phyloP scores from a whole-genome alignment of 2,888 invertebrate genomes.

The Tinea semifulvella region DNA sequence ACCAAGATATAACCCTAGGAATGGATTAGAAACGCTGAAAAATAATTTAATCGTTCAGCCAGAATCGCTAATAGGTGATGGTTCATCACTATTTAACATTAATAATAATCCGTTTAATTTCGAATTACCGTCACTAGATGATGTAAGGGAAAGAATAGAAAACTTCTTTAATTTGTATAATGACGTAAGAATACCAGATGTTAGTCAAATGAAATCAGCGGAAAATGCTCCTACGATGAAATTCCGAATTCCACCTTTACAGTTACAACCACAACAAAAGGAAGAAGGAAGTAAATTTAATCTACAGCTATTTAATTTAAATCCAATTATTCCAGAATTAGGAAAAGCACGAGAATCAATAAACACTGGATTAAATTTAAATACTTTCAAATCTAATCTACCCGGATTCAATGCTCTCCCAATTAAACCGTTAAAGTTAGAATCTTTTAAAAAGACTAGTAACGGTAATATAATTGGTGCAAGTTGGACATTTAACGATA shows the following conservation, averaged over 20 bases:
- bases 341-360: background rate
- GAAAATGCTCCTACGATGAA: background rate
- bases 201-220: background rate
- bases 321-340: slow-evolving; percentile 20
- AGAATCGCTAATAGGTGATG: background rate
- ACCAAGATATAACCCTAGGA: background rate
- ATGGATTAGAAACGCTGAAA: background rate
- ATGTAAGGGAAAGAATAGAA: background rate
- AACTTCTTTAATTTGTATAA: background rate
- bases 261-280: slow-evolving; percentile 22
- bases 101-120: background rate
- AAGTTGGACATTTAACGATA: slow-evolving; percentile 21
- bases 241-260: background rate
- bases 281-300: slow-evolving; percentile 21
- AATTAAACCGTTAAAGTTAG: slow-evolving; percentile 30
- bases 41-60: slow-evolving; percentile 13
- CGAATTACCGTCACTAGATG: background rate
- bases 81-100: background rate
- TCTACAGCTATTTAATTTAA: slow-evolving; percentile 30
- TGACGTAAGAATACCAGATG: background rate
- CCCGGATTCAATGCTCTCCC: slow-evolving; percentile 30
- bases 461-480: slow-evolving; percentile 27
- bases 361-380: slow-evolving; percentile 25
- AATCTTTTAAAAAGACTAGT: slow-evolving; percentile 28
- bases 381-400: slow-evolving; percentile 33